Evolutionary conservation across 2,113 vertebrate genomes (phyloP).

Genomic region (Nansenia antarctica): DNA sequence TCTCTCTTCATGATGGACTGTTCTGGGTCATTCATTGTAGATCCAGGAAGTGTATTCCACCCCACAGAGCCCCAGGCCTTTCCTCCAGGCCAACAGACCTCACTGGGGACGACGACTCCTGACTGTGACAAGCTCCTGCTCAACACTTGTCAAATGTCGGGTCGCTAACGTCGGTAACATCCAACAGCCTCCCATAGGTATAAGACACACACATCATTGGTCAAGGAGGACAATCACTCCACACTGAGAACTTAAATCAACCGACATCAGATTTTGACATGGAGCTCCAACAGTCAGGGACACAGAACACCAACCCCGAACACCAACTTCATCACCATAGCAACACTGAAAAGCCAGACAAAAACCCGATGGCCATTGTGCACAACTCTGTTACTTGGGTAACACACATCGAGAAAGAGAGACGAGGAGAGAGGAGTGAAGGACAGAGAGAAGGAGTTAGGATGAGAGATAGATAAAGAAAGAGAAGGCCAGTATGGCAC

Average conservation of each 20-base stretch:
- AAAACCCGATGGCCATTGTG: neutral
- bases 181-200: neutral
- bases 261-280: neutral
- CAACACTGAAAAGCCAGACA: neutral
- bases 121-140: too few species aligned
- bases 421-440: neutral
- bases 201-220: neutral
- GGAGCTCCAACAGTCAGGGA: conserved; percentile 16
- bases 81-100: too few species aligned
- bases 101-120: too few species aligned
- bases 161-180: too few species aligned
- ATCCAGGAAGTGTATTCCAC: conserved; percentile 32
- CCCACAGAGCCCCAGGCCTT: conserved; percentile 21
- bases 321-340: neutral
- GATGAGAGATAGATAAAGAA: conserved; percentile 4
- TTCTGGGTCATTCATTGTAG: conserved; percentile 25
- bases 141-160: too few species aligned
- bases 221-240: neutral
- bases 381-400: too few species aligned
- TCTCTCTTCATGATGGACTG: conserved; percentile 5
- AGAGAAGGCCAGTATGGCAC: conserved; percentile 8
- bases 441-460: neutral
- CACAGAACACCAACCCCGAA: conserved; percentile 2
- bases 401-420: conserved; percentile 5
- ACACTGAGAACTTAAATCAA: neutral